Conservation (phyloP, 30 jellyfish, hydroid and myxozoan genomes). For the Phacellophora camtschatica region DNA sequence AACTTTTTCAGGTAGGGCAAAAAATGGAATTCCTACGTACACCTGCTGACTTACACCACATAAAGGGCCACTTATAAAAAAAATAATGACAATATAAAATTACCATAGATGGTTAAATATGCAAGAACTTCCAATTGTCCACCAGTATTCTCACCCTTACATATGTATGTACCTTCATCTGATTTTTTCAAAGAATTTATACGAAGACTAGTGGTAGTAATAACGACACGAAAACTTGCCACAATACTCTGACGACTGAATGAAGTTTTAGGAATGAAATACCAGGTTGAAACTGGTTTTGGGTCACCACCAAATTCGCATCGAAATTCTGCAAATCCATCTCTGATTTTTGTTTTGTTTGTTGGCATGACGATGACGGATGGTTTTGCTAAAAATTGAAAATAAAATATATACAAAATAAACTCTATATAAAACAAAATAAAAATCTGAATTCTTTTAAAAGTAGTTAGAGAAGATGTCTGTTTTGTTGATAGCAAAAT, state of each 20-base stretch:
- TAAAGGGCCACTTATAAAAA: too few relatives aligned
- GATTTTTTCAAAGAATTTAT: not conserved
- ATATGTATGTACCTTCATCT: conserved; percentile 52
- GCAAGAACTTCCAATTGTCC: conserved; percentile 31
- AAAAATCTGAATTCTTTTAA: too few relatives aligned
- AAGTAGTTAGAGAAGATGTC: too few relatives aligned
- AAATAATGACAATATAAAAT: too few relatives aligned
- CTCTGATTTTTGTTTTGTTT: conserved; percentile 8
- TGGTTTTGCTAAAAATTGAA: conserved; percentile 22
- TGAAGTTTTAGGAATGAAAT: conserved; percentile 3
- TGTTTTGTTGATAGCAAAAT: too few relatives aligned
- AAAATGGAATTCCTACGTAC: too few relatives aligned
- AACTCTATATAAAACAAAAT: too few relatives aligned
- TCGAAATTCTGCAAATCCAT: conserved; percentile 20
- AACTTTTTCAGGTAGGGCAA: too few relatives aligned
- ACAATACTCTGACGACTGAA: conserved; percentile 1
- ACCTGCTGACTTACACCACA: too few relatives aligned
- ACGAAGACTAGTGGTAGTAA: conserved; percentile 3
- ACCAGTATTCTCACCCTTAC: conserved; percentile 43
- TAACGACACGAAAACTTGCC: conserved; percentile 7
- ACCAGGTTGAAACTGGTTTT: conserved; percentile 40
- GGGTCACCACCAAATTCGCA: conserved; percentile 57
- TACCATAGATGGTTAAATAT: conserved; percentile 42
- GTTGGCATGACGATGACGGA: conserved; percentile 7
- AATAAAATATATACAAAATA: not conserved